Evolutionary conservation across 64 coral and sea anemone genomes (phyloP), one percentile per base, ranked within the genome.

Genomic region (Stylophora pistillata): DNA sequence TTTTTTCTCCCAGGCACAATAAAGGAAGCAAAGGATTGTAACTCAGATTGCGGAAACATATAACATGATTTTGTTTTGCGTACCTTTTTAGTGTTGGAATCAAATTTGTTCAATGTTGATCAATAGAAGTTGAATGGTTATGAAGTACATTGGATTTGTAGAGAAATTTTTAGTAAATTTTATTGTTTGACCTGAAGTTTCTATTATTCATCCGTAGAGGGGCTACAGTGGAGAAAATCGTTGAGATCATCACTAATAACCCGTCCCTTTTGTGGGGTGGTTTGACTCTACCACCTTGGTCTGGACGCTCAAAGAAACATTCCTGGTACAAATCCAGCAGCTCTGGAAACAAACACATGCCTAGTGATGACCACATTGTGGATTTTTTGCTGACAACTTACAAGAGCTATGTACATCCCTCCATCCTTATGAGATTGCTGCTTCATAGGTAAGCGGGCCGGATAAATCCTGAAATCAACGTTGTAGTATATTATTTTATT

Each of bases 371-470:
- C 26, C 95, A 98, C 86, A 94, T 98, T 3, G 86, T 98, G 1
- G 86, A 94, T 33, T 98, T 98, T 82, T 18, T 98, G 13, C 59
- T 98, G 31, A 94, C 95, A 41, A 98, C 85, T 32, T 94, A 98
- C 77, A 91, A 87, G 57, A 98, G 92, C 62, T 98, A 89, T 82
- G 89, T 94, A 10, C 89, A 98, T 86, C 56, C 92, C 5, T 32
- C 94, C 12, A 85, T 98, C 15, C 64, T 98, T n/a, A 98, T 98
- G 92, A 78, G 95, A 27, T 74, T 98, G n/a, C 29, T 98, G 72
- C 73, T 94, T 16, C 95, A 98, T 87, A 98, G 95, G 95, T 98
- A 56, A 9, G 86, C n/a, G n/a, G n/a, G n/a, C n/a, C n/a, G n/a
- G n/a, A n/a, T n/a, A n/a, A n/a, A n/a, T n/a, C n/a, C n/a, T n/a